Conservation (phyloP, 1,140 invertebrate genomes). For the Dreissena rostriformis region DNA sequence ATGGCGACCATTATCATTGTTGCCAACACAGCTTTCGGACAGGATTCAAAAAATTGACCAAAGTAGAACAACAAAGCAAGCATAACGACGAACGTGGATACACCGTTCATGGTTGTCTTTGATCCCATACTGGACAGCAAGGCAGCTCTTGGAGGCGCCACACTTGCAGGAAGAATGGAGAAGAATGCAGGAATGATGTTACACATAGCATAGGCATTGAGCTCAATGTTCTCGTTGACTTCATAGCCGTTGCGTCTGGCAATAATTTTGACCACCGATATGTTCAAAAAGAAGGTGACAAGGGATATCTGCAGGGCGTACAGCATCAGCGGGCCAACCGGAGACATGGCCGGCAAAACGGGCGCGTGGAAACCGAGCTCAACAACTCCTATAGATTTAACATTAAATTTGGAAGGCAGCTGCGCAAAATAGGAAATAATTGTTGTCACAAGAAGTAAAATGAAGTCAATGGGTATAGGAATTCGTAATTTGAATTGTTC, state of each 20-base stretch:
- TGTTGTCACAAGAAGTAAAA: slow-evolving; percentile 45
- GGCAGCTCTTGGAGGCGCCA: slow-evolving; percentile 90
- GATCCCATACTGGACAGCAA: slow-evolving; percentile 62
- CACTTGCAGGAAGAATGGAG: slow-evolving; percentile 85
- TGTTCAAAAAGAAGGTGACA: slow-evolving; percentile 75
- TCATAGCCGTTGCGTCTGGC: slow-evolving; percentile 79
- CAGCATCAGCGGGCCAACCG: slow-evolving; percentile 43
- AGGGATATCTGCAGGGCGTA: slow-evolving; percentile 69
- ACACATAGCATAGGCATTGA: slow-evolving; percentile 81
- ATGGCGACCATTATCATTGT: slow-evolving; percentile 75
- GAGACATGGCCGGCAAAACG: slow-evolving; percentile 51
- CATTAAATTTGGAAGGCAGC: slow-evolving; percentile 73
- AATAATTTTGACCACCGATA: slow-evolving; percentile 80
- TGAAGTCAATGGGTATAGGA: slow-evolving; percentile 90
- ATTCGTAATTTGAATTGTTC: slow-evolving; percentile 85
- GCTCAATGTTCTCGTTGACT: slow-evolving; percentile 81
- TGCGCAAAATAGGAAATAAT: slow-evolving; percentile 51
- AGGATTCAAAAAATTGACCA: slow-evolving; percentile 76
- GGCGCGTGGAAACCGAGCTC: slow-evolving; percentile 76
- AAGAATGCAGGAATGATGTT: slow-evolving; percentile 82
- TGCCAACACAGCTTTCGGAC: slow-evolving; percentile 78
- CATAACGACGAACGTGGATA: slow-evolving; percentile 80
- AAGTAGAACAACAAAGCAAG: slow-evolving; percentile 81
- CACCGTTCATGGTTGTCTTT: slow-evolving; percentile 61
- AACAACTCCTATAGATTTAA: slow-evolving; percentile 80